These are phyloP conservation scores for Lepilemur septentrionalis DNA, from an alignment of 2,797 vertebrate genomes.

Conservation along the genomic window DNA sequence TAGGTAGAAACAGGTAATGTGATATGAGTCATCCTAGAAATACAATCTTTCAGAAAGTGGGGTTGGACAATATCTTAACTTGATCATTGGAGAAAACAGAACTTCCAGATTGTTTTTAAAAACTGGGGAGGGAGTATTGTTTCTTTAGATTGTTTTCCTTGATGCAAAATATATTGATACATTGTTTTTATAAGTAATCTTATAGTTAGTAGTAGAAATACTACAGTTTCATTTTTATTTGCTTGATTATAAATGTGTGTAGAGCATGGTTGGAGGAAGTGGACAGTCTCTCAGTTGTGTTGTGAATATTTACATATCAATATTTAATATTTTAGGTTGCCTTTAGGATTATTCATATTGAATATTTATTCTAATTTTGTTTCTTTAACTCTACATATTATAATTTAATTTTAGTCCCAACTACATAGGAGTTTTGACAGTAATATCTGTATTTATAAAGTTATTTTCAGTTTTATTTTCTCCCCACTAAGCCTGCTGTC, in stretches of 20 bases:
- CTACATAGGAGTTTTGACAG: not conserved
- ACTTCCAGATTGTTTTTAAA: not conserved
- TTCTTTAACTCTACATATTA: not conserved
- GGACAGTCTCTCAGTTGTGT: not conserved
- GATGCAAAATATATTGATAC: not conserved
- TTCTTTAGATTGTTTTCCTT: not conserved
- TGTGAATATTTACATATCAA: not conserved
- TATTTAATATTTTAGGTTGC: not conserved
- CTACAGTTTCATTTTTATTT: not conserved
- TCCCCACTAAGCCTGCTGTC: not conserved
- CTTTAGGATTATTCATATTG: not conserved
- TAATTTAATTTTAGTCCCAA: constrained; percentile 8
- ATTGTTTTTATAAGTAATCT: not conserved
- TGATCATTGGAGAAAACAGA: not conserved
- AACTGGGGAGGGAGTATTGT: not conserved
- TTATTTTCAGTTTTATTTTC: not conserved
- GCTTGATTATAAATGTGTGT: not conserved
- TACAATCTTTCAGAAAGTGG: not conserved
- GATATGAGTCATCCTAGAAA: not conserved
- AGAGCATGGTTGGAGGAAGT: not conserved
- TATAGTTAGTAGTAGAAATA: not conserved
- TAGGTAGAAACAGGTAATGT: not conserved
- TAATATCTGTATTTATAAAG: not conserved
- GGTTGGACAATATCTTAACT: not conserved
- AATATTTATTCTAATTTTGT: constrained; percentile 20